phyloP scores from a whole-genome alignment of 2,797 vertebrate genomes.

The Chaetophractus vellerosus region DNA sequence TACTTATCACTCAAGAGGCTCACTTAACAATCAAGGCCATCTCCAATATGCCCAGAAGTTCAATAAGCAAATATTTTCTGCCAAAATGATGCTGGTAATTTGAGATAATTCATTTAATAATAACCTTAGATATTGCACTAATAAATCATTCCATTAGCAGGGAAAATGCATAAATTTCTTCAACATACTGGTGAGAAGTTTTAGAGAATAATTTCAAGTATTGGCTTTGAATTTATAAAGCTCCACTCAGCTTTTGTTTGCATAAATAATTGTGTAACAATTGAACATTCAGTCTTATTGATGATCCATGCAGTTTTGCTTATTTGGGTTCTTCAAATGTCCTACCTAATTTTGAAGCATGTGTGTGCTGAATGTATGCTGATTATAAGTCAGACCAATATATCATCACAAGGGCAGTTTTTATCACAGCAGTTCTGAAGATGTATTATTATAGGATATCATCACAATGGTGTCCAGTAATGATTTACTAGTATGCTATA shows the following conservation, averaged over 20 bases:
- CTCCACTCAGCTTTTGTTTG: neutral
- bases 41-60: neutral
- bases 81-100: neutral
- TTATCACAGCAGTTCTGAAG: slow-evolving; percentile 40
- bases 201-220: neutral
- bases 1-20: neutral
- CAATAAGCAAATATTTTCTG: neutral
- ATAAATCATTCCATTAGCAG: neutral
- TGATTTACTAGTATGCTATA: slow-evolving; percentile 63
- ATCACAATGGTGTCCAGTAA: slow-evolving; percentile 14
- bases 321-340: neutral
- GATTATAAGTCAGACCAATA: slow-evolving; percentile 13
- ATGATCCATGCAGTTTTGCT: neutral
- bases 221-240: neutral
- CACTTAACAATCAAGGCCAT: neutral
- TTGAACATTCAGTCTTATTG: neutral
- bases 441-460: slow-evolving; percentile 52
- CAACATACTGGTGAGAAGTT: neutral
- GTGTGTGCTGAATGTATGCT: neutral
- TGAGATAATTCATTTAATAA: neutral
- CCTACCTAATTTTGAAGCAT: neutral
- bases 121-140: neutral
- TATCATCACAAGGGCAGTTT: neutral
- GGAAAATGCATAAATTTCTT: neutral
- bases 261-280: neutral